Evolutionary conservation across 2,113 vertebrate genomes (phyloP), one percentile per base, ranked within the genome.

Genomic region (Anhinga anhinga): DNA sequence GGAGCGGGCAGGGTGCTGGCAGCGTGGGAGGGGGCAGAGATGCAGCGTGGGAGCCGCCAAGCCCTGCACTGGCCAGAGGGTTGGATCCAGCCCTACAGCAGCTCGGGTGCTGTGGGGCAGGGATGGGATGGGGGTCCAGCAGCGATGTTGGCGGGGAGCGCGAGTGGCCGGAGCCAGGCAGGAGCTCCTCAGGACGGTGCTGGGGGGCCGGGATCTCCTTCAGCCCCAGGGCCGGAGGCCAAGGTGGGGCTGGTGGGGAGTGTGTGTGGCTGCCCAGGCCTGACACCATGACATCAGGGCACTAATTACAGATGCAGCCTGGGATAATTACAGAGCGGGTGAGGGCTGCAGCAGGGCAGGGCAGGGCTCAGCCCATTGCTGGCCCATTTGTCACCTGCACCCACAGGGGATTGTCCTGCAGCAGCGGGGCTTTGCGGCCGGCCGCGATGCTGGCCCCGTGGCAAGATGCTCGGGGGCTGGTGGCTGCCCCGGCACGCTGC

Each of bases 201-300:
- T 78, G 82, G 42, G 82, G 65, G 27, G 49, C 67, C 12, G 12
- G 59, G 58, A 93, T 71, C 80, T 85, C 62, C 71, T 70, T 70
- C 62, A 52, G 40, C 38, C 19, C 34, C 1, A 3, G 21, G 78
- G 78, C 80, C 2, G 3, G 93, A 78, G 95, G 93, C 84, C 55
- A 52, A 89, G 94, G 82, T 82, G 95, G 94, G 78, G 82, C 90
- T 42, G 83, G 66, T 1, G 0, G 82, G 78, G 94, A 94, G 87
- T 2, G 4, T 1, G 4, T 82, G 78, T 91, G 86, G 88, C 86
- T 86, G 86, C 91, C 79, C 72, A 73, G 89, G 76, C 86, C 80
- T 92, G 91, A 90, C 90, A 91, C 81, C 69, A 19, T 97, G 90
- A 97, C 93, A 93, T 93, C 91, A 95, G 81, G 95, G 74, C 62